phyloP scores from a whole-genome alignment of 2,113 vertebrate species.

The Epinephelus lanceolatus region DNA sequence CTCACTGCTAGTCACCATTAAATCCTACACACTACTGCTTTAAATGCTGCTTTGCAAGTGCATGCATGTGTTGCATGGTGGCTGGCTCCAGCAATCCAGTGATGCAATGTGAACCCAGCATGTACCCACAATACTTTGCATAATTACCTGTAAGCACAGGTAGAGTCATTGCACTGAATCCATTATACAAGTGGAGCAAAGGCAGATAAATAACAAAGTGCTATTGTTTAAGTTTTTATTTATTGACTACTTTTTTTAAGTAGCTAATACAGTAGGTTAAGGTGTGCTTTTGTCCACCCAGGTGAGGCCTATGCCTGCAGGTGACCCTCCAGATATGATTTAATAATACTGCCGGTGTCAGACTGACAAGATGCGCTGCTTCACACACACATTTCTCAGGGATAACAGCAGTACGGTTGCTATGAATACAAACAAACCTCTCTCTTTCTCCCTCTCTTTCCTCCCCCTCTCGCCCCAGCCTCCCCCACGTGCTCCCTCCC shows the following conservation, averaged over 20 bases:
- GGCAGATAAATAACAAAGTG: background rate
- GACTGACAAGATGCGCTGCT: constrained; percentile 18
- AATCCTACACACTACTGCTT: too few relatives aligned
- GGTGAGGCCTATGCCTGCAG: background rate
- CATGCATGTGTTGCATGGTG: background rate
- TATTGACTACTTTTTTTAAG: background rate
- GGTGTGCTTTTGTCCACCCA: background rate
- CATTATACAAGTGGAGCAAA: background rate
- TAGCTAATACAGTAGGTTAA: background rate
- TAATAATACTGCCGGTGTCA: constrained; percentile 2
- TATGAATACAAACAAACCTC: constrained; percentile 84
- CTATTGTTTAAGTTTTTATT: background rate
- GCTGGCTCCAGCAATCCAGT: constrained; percentile 1
- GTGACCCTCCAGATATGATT: constrained; percentile 1
- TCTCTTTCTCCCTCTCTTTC: constrained; percentile 27
- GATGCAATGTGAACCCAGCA: constrained; percentile 7
- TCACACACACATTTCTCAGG: constrained; percentile 55
- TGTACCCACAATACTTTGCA: constrained; percentile 18
- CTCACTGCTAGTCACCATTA: too few relatives aligned
- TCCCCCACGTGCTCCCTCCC: constrained; percentile 68
- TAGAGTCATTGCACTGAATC: background rate
- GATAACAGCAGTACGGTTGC: constrained; percentile 74
- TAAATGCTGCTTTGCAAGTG: background rate
- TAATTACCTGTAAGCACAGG: constrained; percentile 4
- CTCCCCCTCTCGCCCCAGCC: background rate